These are phyloP conservation scores for Mesoclemmys tuberculata DNA, from an alignment of 2,113 vertebrate genomes.

Conservation along the genomic window DNA sequence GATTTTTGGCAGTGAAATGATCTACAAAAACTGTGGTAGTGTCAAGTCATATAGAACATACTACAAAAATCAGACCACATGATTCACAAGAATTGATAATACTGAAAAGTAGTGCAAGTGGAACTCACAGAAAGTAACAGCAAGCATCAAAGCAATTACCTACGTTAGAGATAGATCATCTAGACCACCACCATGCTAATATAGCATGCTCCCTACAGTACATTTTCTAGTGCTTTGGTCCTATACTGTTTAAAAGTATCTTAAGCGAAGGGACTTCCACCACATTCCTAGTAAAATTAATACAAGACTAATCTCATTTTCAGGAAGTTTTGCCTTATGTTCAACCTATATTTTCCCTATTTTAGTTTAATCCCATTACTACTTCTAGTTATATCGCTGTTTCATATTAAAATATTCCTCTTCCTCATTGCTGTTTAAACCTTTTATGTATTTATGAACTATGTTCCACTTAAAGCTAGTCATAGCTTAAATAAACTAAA, in stretches of 20 bases:
- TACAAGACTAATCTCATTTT: neutral
- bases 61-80: neutral
- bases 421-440: neutral
- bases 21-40: neutral
- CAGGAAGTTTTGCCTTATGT: neutral
- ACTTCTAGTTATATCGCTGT: neutral
- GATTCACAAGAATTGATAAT: neutral
- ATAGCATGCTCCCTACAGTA: fast-evolving
- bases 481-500: neutral
- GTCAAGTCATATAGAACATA: neutral
- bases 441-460: neutral
- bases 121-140: neutral
- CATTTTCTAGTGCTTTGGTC: neutral
- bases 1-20: neutral
- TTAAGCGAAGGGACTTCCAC: neutral
- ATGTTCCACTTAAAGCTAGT: neutral
- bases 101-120: neutral
- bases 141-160: neutral
- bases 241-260: neutral
- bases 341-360: neutral
- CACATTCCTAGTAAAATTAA: neutral
- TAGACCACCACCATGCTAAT: neutral
- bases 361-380: fast-evolving
- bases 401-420: neutral
- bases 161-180: neutral